phyloP scores from a whole-genome alignment of 2,113 vertebrate species.

The Leptodactylus fuscus region DNA sequence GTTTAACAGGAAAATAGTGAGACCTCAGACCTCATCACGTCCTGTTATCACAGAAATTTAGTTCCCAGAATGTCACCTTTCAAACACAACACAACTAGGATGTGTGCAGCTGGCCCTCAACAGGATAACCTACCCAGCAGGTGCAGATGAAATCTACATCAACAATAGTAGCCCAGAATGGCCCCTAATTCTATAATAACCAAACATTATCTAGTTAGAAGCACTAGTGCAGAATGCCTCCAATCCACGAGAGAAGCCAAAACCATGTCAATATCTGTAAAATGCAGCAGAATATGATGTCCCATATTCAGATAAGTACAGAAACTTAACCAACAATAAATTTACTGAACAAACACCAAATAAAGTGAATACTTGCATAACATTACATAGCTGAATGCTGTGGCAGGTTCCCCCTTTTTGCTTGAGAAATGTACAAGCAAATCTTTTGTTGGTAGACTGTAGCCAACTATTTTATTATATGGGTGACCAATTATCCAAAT shows the following conservation, averaged over 20 bases:
- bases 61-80: not conserved
- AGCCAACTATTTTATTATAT: no score
- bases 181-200: not conserved
- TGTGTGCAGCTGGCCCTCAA: not conserved
- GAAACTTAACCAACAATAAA: no score
- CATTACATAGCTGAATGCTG: no score
- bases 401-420: no score
- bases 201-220: not conserved
- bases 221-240: not conserved
- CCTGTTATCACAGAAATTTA: slow-evolving; percentile 15
- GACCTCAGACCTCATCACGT: slow-evolving; percentile 8
- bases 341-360: no score
- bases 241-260: not conserved
- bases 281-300: no score
- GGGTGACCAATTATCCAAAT: no score
- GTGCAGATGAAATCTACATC: not conserved
- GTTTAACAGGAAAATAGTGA: no score
- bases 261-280: not conserved
- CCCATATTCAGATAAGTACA: no score
- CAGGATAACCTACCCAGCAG: not conserved
- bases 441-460: no score
- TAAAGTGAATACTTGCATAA: no score
- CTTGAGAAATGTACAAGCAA: no score
- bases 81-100: not conserved
- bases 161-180: not conserved